Base-by-base conservation (phyloP, 2,113 vertebrate genomes). In the Gopherus flavomarginatus region DNA sequence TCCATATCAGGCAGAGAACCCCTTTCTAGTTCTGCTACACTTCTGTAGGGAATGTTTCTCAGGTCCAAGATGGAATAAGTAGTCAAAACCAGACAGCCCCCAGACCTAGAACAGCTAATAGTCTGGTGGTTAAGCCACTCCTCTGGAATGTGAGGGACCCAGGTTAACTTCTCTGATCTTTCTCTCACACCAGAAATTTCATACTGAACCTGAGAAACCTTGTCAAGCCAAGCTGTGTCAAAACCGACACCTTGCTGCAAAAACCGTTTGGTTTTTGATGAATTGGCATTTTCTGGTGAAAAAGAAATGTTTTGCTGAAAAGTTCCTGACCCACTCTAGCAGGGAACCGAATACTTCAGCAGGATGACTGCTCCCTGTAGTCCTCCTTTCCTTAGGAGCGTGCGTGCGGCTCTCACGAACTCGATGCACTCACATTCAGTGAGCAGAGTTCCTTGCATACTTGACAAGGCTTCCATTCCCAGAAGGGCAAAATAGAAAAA, bases 401-500 rank as follows among this genome's bases (percentile, higher is more conserved):
- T 56, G 88, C 62, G 29, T 2, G 19, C 3, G 47, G 84, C 87
- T 94, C 87, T 95, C 90, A 56, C 82, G 92, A 94, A 62, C n/a
- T 89, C 80, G 82, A 95, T 4, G 4, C 75, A 2, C 92, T 93
- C 79, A 5, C 57, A 14, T 22, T 80, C 88, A 90, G 62, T n/a
- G 72, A 86, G 80, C 1, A 94, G 95, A 93, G 90, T 83, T 97
- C 94, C 93, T 96, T 59, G 81, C 95, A 97, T 97, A 95, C 92
- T 98, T 98, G 95, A 82, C 88, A 95, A 97, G 95, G 93, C 78
- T 94, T 97, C 93, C 78, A 24, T 96, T 97, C 97, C 97, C 97
- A 95, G 85, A 97, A 94, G 93, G 96, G 90, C 95, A 79, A 92
- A 96, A 92, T 96, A 95, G 96, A 96, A 95, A 94, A 90, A 96